A percentile compares a stretch with the other conserved stretches of the same genome.
These are phyloP conservation scores for Gryllus longicercus DNA, from an alignment of 2,888 invertebrate genomes.

Conservation along the genomic window DNA sequence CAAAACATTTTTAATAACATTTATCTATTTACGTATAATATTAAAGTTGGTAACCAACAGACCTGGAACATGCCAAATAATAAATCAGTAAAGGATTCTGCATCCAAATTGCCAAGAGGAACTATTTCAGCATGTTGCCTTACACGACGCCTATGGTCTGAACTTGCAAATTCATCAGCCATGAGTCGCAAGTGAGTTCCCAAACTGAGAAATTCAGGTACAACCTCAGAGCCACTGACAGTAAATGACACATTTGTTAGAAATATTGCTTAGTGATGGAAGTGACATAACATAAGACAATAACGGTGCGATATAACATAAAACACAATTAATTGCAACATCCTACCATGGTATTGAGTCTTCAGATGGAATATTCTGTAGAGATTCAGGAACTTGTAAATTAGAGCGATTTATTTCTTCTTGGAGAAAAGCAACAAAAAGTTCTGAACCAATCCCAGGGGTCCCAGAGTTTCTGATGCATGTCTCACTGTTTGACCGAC, in stretches of 20 bases:
- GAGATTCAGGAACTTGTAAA: background rate
- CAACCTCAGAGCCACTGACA: background rate
- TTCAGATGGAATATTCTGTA: background rate
- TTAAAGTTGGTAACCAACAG: background rate
- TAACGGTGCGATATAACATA: no score
- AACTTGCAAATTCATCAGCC: background rate
- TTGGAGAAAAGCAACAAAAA: background rate
- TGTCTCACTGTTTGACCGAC: no score
- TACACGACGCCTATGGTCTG: constrained; percentile 1
- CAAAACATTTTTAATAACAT: background rate
- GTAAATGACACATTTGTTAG: background rate
- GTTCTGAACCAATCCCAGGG: background rate
- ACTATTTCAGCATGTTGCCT: background rate
- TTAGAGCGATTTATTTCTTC: background rate
- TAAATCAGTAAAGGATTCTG: background rate
- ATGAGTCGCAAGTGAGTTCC: background rate
- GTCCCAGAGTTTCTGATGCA: no score
- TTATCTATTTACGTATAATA: background rate
- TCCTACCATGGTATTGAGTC: no score
- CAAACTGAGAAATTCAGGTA: background rate
- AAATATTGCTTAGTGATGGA: background rate
- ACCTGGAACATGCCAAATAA: constrained; percentile 5
- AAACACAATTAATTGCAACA: no score
- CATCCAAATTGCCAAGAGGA: background rate
- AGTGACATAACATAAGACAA: no score